Percentiles rank a stretch among this genome's conserved stretches.
These are phyloP conservation scores for Antheraea mylitta DNA, from an alignment of 1,140 invertebrate genomes.

Conservation along the genomic window DNA sequence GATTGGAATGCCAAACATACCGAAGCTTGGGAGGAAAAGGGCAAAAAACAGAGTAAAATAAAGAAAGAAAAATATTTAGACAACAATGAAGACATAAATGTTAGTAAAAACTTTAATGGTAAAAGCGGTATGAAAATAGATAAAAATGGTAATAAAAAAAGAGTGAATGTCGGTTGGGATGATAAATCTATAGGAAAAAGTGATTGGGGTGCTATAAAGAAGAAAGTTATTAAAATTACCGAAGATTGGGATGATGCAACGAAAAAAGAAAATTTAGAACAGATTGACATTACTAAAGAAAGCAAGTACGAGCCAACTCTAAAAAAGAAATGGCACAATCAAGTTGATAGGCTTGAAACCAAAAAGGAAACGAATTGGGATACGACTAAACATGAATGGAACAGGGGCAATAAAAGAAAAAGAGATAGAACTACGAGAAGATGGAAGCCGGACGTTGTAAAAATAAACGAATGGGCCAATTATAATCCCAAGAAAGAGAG, in stretches of 20 bases:
- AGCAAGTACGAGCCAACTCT: conserved; percentile 2
- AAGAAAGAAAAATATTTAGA: neutral
- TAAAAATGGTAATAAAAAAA: conserved; percentile 3
- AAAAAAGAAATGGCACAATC: neutral
- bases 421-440: conserved; percentile 3
- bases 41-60: neutral
- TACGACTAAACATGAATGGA: neutral
- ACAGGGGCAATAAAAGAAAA: neutral
- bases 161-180: neutral
- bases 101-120: neutral
- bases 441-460: neutral
- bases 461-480: conserved; percentile 5
- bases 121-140: neutral
- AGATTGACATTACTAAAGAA: neutral
- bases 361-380: neutral
- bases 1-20: neutral
- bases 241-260: neutral
- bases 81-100: neutral
- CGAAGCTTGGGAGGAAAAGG: conserved; percentile 4
- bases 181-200: neutral
- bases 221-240: neutral
- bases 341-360: neutral
- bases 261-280: neutral
- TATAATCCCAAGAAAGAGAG: conserved; percentile 15
- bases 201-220: neutral